Evolutionary conservation across 2,888 invertebrate species (phyloP), one percentile per base, ranked within the genome.

Genomic region (Zygothrica quintamaculata): DNA sequence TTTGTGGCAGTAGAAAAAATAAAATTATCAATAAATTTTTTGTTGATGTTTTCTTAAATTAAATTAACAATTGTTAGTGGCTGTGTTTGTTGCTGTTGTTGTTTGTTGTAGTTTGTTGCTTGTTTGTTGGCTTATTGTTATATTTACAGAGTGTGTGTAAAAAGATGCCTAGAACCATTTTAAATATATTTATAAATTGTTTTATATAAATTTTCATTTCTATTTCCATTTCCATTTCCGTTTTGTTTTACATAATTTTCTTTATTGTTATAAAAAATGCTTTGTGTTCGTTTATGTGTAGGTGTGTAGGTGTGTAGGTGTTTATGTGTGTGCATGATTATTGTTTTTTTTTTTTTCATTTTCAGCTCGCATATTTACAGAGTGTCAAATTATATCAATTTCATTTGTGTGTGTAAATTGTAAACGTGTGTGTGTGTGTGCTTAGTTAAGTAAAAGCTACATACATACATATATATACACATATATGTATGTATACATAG

Each of bases 351-450:
- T 50, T 58, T 51, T 47, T 56, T 22, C 18, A 22, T 22, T 22
- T 53, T 56, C 51, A 44, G 58, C 62, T 77, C 72, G 75, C 75
- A 57, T 78, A 77, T 81, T 60, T 78, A 78, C 77, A 77, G 34
- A 43, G 40, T 65, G 50, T 55, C 36, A 44, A 39, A 52, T 44
- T 22, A 52, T 50, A 59, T 58, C 29, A 42, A 36, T 65, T 71
- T 43, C 37, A 36, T 13, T 34, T 58, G 50, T 56, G 50, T 56
- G 42, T 50, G 33, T n/a, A 42, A 36, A 29, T 53, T 33, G 37
- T 26, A 12, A 22, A 15, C 16, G 43, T 44, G 48, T 42, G 56
- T 50, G 39, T 66, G 46, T 33, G 33, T 36, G n/a, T 36, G 71
- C 66, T 52, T 48, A 56, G 44, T 62, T 61, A 62, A 59, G 29